Evolutionary conservation across 2,888 invertebrate species (phyloP), one percentile per base, ranked within the genome.

Genomic region (Halictus ligatus): DNA sequence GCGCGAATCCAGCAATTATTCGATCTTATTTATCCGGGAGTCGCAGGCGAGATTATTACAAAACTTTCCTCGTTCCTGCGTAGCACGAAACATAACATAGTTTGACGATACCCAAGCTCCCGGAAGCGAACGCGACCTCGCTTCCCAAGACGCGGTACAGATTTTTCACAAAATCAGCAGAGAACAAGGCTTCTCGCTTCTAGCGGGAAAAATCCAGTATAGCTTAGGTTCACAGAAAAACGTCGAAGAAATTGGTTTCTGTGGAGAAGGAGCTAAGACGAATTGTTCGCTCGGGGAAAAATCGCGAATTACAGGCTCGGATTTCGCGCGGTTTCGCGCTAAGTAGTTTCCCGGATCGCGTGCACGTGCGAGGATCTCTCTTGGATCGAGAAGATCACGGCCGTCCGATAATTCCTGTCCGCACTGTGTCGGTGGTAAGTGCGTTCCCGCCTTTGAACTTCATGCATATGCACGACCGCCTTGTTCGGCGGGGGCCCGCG

Each of bases 381-480:
- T 29, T 48, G 58, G 21, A 72, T 43, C 46, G 46, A 29, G n/a
- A 40, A 21, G 71, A 83, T 80, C 71, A 64, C 71, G 83, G 29
- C 48, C 43, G 81, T 5, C 4, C 72, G 76, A 77, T 81, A 82
- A 84, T 81, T 76, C 67, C 58, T 15, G 80, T 58, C 12, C 58
- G 72, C 54, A 64, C 79, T 75, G 75, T 74, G 48, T 48, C 15
- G 18, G 29, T 15, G 29, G 77, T 75, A 29, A 78, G 74, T 54
- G 50, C 67, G 75, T 83, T 75, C 50, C 82, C 75, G 15, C 50
- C 54, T 78, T 58, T 64, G 73, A 58, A 29, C 40, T 40, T 81
- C 72, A 86, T 81, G 81, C 77, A 75, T 75, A 80, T 77, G 80
- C 75, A 76, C 71, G 84, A 78, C 15, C 48, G 72, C 69, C 60